Conservation (phyloP, 2,888 invertebrate genomes). For the Orchesella flavescens region DNA sequence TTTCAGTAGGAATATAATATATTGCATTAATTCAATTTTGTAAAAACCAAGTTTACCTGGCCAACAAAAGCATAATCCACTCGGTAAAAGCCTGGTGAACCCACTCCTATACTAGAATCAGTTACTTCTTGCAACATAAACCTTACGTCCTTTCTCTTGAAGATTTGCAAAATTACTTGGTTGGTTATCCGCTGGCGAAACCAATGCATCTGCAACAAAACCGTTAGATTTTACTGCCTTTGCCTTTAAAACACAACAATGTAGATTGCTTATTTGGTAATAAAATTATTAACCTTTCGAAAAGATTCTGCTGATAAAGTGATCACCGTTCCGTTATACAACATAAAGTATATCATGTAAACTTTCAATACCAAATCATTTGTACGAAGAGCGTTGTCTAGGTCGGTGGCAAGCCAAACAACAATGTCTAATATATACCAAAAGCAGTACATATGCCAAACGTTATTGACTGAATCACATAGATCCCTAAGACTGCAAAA, state of each 20-base stretch:
- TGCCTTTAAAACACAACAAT: too few species aligned
- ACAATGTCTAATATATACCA: constrained; percentile 19
- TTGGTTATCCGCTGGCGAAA: too few species aligned
- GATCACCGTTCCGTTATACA: constrained; percentile 2
- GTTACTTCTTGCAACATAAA: too few species aligned
- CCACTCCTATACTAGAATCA: too few species aligned
- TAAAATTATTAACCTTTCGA: constrained; percentile 18
- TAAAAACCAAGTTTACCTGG: neutral
- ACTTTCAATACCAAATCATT: constrained; percentile 30
- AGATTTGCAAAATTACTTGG: too few species aligned
- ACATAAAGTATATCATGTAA: constrained; percentile 10
- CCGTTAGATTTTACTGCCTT: too few species aligned
- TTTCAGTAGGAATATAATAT: neutral
- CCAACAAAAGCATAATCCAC: neutral
- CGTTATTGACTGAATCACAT: neutral
- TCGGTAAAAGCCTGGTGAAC: neutral
- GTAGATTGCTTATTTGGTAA: too few species aligned
- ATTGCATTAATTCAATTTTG: neutral
- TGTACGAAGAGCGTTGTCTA: constrained; percentile 18
- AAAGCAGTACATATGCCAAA: constrained; percentile 15
- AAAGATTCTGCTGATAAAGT: constrained; percentile 16
- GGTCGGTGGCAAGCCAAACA: constrained; percentile 29
- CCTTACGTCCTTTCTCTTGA: too few species aligned
- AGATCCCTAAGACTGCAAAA: neutral
- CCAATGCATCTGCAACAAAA: too few species aligned